Conservation (phyloP, 2,797 vertebrate species). For the Champsocephalus gunnari region DNA sequence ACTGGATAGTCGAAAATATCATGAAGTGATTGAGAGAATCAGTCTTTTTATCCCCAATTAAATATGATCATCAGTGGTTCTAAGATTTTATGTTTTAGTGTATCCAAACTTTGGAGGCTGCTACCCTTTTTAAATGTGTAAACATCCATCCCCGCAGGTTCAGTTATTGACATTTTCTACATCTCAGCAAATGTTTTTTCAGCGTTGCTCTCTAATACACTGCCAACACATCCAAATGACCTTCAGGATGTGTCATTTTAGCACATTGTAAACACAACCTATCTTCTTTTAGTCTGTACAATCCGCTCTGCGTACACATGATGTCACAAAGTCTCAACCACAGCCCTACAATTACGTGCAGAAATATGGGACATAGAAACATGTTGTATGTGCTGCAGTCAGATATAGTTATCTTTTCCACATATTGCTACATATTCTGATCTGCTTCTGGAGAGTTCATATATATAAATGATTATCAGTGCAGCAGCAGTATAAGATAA, state of each 20-base stretch:
- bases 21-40: constrained; percentile 25
- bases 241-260: constrained; percentile 17
- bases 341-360: neutral
- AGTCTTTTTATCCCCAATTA: constrained; percentile 52
- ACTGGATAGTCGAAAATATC: constrained; percentile 36
- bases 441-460: constrained; percentile 16
- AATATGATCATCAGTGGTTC: constrained; percentile 26
- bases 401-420: constrained; percentile 8
- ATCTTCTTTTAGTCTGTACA: constrained; percentile 7
- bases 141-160: constrained; percentile 34
- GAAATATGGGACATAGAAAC: neutral
- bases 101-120: constrained; percentile 49
- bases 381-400: constrained; percentile 7
- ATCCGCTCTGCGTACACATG: constrained; percentile 5
- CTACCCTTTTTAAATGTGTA: constrained; percentile 37
- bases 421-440: constrained; percentile 15
- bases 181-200: constrained; percentile 14
- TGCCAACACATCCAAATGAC: constrained; percentile 16
- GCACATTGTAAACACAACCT: constrained; percentile 17
- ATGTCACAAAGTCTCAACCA: constrained; percentile 8
- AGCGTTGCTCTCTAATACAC: constrained; percentile 10
- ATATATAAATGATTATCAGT: constrained; percentile 4
- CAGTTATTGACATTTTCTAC: constrained; percentile 31
- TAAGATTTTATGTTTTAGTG: constrained; percentile 52
- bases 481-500: constrained; percentile 19